Evolutionary conservation across 2,113 vertebrate genomes (phyloP).

Genomic region (Zapornia atra): DNA sequence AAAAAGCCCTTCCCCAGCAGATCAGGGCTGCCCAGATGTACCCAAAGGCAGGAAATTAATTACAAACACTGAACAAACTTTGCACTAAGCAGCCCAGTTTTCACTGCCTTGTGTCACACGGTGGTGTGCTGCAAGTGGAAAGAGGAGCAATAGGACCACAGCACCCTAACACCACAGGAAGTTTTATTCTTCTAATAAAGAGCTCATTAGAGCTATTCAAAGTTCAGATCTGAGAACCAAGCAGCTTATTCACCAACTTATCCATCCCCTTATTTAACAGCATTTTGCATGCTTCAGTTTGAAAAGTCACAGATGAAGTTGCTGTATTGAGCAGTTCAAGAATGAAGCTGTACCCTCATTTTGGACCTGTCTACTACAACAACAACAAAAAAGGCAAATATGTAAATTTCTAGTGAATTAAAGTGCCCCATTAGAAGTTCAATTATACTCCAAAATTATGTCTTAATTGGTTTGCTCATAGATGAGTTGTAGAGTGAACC

Average conservation of each 20-base stretch:
- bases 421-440: conserved; percentile 43
- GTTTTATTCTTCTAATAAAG: background rate
- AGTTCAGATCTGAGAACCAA: background rate
- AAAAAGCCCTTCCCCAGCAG: background rate
- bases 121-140: background rate
- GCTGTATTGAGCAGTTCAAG: background rate
- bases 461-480: conserved; percentile 63
- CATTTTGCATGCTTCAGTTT: background rate
- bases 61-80: background rate
- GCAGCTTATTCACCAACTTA: background rate
- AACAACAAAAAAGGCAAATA: conserved; percentile 8
- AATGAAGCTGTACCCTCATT: background rate
- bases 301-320: background rate
- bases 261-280: background rate
- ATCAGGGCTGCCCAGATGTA: background rate
- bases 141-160: background rate
- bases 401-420: conserved; percentile 26
- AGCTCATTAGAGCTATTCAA: background rate
- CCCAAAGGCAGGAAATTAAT: background rate
- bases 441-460: conserved; percentile 59
- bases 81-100: background rate
- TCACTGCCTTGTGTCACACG: too few species aligned
- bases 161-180: background rate
- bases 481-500: conserved; percentile 25
- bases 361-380: conserved; percentile 19